Base-by-base conservation (phyloP, 2,888 invertebrate genomes). In the Orthosia incerta region DNA sequence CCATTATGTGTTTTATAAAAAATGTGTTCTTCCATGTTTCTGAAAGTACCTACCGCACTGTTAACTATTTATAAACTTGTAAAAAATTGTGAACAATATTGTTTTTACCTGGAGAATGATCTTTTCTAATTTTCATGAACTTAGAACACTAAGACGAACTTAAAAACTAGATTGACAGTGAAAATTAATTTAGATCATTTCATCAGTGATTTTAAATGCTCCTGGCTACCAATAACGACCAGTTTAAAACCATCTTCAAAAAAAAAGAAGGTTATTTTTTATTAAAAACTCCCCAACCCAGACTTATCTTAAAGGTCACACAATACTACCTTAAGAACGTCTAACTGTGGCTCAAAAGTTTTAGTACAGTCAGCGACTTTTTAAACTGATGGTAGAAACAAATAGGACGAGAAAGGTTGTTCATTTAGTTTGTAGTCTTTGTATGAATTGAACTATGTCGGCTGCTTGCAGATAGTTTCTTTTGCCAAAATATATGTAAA, bases 1-100 rank as follows among this genome's bases (percentile, higher is more conserved):
- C 45, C 63, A 56, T 65, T 64, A 67, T 71, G 78, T 65, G 69
- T 48, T 63, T n/a, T 15, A 50, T 62, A 64, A 79, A 76, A 80
- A 56, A 76, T 76, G 71, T 86, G 84, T 88, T 87, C 83, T 87
- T 88, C 82, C 85, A 85, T 82, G 63, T 77, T 71, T 79, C 65
- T 74, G 76, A 76, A 81, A 86, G 61, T 63, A 86, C 79, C 79
- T 65, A 84, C 79, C 79, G 83, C 80, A 88, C 90, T 90, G 91
- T 92, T 90, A 84, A 87, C 88, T 91, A 89, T 85, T 91, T 89
- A 74, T 90, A 90, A 87, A 67, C 15, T 16, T 79, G 69, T 74
- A 76, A 39, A 39, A 76, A 75, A 81, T 79, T 81, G 80, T 83
- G 80, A 87, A 72, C 70, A 71, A 76, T 63, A 77, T 77, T 76